Percentiles rank a stretch among this genome's conserved stretches.
These are phyloP conservation scores for Melitaea athalia DNA, from an alignment of 2,888 invertebrate species.

Conservation along the genomic window DNA sequence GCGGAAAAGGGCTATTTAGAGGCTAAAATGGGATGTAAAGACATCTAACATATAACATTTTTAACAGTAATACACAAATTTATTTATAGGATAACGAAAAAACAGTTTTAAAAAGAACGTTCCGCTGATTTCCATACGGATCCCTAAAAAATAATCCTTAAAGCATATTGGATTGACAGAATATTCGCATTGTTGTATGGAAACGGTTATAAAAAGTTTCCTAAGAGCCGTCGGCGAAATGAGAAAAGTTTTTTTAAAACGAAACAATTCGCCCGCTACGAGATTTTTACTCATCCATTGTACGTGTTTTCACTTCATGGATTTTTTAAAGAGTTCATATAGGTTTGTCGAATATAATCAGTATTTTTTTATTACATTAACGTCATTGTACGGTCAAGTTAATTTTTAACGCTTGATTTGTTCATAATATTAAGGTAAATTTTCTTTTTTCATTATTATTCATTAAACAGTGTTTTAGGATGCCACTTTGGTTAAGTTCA, in stretches of 20 bases:
- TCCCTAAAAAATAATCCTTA: slow-evolving; percentile 38
- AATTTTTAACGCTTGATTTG: too few species aligned
- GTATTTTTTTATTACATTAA: too few species aligned
- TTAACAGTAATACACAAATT: too few species aligned
- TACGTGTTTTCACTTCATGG: slow-evolving; percentile 23
- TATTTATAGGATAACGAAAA: not conserved
- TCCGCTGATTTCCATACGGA: not conserved
- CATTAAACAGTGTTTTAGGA: too few species aligned
- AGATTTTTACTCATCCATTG: slow-evolving; percentile 37
- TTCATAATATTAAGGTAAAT: not conserved
- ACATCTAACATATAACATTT: too few species aligned
- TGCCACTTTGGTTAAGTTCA: too few species aligned
- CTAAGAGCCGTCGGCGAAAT: slow-evolving; percentile 53
- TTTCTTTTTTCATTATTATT: too few species aligned
- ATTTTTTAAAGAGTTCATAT: not conserved
- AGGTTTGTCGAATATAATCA: too few species aligned
- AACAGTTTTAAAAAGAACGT: not conserved
- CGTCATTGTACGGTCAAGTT: too few species aligned
- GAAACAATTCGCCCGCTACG: slow-evolving; percentile 51
- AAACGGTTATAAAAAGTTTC: slow-evolving; percentile 52
- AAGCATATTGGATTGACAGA: slow-evolving; percentile 17
- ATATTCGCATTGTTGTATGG: slow-evolving; percentile 46
- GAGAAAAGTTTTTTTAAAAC: slow-evolving; percentile 69
- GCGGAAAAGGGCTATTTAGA: too few species aligned
- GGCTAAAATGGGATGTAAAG: too few species aligned